Evolutionary conservation across 2,113 vertebrate genomes (phyloP), one percentile per base, ranked within the genome.

Genomic region (Ranitomeya variabilis): DNA sequence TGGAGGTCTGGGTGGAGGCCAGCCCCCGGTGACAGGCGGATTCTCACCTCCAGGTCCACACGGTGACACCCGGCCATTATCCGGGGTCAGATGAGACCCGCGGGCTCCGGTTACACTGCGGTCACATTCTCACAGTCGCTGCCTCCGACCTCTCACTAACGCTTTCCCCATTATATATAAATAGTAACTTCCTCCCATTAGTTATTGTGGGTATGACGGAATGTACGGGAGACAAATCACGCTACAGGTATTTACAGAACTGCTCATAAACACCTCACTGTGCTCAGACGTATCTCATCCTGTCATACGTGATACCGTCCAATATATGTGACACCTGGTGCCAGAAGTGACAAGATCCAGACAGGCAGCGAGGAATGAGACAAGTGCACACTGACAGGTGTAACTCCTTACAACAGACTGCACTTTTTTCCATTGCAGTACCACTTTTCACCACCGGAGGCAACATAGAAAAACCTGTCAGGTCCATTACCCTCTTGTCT

Each of bases 101-200:
- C 8, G 26, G 19, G 74, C 15, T 87, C 23, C 31, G 62, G 74
- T 87, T 79, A 87, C 85, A 78, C n/a, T 59, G 54, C 74, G 76
- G 85, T 87, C 85, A 87, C 74, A 80, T 87, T 79, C 62, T 67
- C 10, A 51, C 74, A 55, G 54, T 54, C 64, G 67, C 76, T 80
- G 67, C 59, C 52, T 80, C 18, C 55, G 85, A 87, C 85, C 85
- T 87, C 67, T 87, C 37, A 15, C 6, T 18, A 80, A 87, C 85
- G 79, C 85, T 87, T 87, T 87, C 85, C 85, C 76, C 66, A 31
- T 67, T 31, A 15, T 45, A 10, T 80, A 77, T 62, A 87, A 67
- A 87, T 87, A 87, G 85, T 79, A 80, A 87, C 37, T 66, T 60
- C 18, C 54, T 54, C 31, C 55, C 26, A 21, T 26, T 51, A 67